These are phyloP conservation scores for Eubasilissa splendida DNA, from an alignment of 2,888 invertebrate species.

Conservation along the genomic window DNA sequence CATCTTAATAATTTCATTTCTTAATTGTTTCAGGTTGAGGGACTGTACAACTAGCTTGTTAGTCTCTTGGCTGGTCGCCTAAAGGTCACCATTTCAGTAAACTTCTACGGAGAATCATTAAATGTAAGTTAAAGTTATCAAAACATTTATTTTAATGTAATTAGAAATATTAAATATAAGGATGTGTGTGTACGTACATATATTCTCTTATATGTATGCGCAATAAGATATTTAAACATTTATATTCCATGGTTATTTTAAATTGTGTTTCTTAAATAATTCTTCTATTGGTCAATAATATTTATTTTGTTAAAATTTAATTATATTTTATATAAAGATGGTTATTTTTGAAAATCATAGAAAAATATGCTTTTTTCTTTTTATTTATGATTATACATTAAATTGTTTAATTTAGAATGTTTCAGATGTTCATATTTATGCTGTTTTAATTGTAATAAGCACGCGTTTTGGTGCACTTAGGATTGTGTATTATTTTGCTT, in stretches of 20 bases:
- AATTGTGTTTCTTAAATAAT: too few species aligned
- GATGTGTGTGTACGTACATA: too few species aligned
- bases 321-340: too few species aligned
- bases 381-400: not conserved
- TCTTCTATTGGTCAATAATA: too few species aligned
- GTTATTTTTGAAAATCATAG: too few species aligned
- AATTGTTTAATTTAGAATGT: constrained; percentile 7
- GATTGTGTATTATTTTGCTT: constrained; percentile 48
- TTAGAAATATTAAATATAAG: too few species aligned
- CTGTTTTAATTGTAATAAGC: constrained; percentile 19
- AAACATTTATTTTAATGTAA: too few species aligned
- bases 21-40: constrained; percentile 66
- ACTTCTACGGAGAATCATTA: constrained; percentile 62
- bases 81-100: constrained; percentile 68
- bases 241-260: too few species aligned
- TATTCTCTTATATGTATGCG: too few species aligned
- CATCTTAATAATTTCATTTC: constrained; percentile 13
- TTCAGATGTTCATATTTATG: not conserved
- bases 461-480: constrained; percentile 33
- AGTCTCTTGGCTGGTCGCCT: constrained; percentile 64
- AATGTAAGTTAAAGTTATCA: constrained; percentile 40
- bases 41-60: constrained; percentile 67
- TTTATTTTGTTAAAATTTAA: too few species aligned
- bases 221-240: too few species aligned
- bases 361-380: too few species aligned